These are phyloP conservation scores for Pterobdella sp. DNA, from an alignment of 2,888 invertebrate genomes.

Conservation along the genomic window DNA sequence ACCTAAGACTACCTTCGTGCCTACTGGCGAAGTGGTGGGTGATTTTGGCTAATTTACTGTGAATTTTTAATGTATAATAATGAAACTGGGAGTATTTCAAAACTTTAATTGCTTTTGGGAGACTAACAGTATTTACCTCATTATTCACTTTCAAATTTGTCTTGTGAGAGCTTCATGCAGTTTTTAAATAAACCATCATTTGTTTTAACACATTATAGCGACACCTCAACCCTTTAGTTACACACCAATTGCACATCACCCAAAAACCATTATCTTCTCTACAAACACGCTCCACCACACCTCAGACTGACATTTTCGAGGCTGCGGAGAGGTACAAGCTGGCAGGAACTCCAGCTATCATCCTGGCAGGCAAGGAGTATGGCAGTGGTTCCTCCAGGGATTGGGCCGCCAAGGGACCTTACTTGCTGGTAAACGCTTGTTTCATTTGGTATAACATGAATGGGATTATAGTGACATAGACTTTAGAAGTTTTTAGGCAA, in stretches of 20 bases:
- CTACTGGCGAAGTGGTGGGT: constrained; percentile 69
- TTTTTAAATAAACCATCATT: too few species aligned
- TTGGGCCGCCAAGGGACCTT: constrained; percentile 98
- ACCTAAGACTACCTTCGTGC: constrained; percentile 76
- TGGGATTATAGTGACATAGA: too few species aligned
- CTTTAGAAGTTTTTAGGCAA: too few species aligned
- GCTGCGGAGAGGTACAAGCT: constrained; percentile 77
- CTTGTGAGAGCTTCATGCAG: too few species aligned
- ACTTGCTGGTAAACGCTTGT: constrained; percentile 77
- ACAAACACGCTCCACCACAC: neutral
- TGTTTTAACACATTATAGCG: neutral
- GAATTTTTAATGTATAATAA: too few species aligned
- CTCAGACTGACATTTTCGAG: constrained; percentile 81
- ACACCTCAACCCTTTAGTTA: neutral
- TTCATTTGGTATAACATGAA: too few species aligned
- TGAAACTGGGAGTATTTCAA: too few species aligned
- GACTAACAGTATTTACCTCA: too few species aligned
- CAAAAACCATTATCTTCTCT: neutral
- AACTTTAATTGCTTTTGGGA: too few species aligned
- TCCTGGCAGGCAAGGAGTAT: constrained; percentile 91
- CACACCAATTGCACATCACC: neutral
- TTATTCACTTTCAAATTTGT: too few species aligned
- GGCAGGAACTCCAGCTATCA: constrained; percentile 69
- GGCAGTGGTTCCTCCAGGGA: constrained; percentile 94
- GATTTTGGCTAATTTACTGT: too few species aligned